Percentiles rank a stretch among this genome's conserved stretches.
Conservation (phyloP, 2,113 vertebrate species). For the Lethenteron reissneri region DNA sequence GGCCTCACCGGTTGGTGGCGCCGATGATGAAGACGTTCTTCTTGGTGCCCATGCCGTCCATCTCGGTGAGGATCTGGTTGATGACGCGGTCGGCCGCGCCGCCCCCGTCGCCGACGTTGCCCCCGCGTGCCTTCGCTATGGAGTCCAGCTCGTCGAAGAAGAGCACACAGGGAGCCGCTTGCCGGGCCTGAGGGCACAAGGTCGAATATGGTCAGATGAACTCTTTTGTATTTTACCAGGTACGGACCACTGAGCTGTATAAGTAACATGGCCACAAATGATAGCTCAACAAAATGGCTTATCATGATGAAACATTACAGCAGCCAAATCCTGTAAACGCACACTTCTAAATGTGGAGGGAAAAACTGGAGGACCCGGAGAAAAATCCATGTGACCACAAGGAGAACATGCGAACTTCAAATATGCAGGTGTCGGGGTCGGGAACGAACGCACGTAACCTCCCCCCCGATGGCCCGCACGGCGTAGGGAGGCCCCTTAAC, state of each 20-base stretch:
- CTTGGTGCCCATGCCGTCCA: conserved; percentile 21
- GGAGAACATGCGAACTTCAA: too few species aligned
- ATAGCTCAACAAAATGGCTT: not conserved
- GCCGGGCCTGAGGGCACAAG: conserved; percentile 13
- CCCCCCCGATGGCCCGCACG: too few species aligned
- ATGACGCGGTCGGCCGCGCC: conserved; percentile 19
- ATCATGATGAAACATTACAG: not conserved
- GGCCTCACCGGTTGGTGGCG: conserved; percentile 9
- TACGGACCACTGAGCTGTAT: too few species aligned
- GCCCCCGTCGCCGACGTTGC: conserved; percentile 16
- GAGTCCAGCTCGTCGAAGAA: conserved; percentile 23
- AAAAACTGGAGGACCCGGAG: too few species aligned
- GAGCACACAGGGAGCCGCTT: conserved; percentile 19
- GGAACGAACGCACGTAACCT: too few species aligned
- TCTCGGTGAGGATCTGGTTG: conserved; percentile 21
- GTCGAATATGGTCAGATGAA: too few species aligned
- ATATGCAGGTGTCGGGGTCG: too few species aligned
- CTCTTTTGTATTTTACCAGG: too few species aligned
- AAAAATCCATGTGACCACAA: too few species aligned
- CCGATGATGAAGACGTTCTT: conserved; percentile 22
- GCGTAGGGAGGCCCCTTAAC: too few species aligned
- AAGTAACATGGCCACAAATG: not conserved
- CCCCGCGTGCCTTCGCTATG: conserved; percentile 19
- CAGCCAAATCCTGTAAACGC: too few species aligned
- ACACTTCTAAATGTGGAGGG: too few species aligned